Percentiles rank a stretch among this genome's conserved stretches.
Conservation (phyloP, 53 echinoderm and acorn worm species). For the Glandiceps talaboti region DNA sequence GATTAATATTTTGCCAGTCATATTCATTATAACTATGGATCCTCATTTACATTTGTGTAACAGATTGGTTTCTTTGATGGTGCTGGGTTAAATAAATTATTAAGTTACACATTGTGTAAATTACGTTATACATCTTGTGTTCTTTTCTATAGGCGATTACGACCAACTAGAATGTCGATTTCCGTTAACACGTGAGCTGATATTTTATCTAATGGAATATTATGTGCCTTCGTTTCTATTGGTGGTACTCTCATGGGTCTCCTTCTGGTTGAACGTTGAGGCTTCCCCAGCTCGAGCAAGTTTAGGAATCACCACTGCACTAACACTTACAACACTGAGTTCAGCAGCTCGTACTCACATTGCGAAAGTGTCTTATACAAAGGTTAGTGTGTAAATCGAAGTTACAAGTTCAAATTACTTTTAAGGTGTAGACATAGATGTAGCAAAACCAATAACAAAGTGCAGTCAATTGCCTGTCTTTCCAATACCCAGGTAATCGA, state of each 20-base stretch:
- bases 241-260: slow-evolving; percentile 10
- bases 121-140: too few species aligned
- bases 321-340: slow-evolving; percentile 13
- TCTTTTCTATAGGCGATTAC: not conserved
- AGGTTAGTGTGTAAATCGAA: not conserved
- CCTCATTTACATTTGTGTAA: too few species aligned
- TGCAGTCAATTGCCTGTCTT: too few species aligned
- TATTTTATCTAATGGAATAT: not conserved
- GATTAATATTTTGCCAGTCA: too few species aligned
- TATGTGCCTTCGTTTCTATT: slow-evolving; percentile 5
- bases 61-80: too few species aligned
- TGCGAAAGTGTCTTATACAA: not conserved
- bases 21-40: too few species aligned
- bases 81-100: too few species aligned
- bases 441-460: too few species aligned
- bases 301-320: slow-evolving; percentile 23
- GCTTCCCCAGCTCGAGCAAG: slow-evolving; percentile 14
- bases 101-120: too few species aligned
- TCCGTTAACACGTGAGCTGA: not conserved
- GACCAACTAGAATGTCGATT: not conserved
- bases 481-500: too few species aligned
- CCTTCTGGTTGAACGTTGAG: slow-evolving; percentile 18
- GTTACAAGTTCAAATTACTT: too few species aligned
- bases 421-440: too few species aligned
- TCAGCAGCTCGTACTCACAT: not conserved